These are phyloP conservation scores for Phenganax subtilis DNA, from an alignment of 92 coral and sea anemone species.

Conservation along the genomic window DNA sequence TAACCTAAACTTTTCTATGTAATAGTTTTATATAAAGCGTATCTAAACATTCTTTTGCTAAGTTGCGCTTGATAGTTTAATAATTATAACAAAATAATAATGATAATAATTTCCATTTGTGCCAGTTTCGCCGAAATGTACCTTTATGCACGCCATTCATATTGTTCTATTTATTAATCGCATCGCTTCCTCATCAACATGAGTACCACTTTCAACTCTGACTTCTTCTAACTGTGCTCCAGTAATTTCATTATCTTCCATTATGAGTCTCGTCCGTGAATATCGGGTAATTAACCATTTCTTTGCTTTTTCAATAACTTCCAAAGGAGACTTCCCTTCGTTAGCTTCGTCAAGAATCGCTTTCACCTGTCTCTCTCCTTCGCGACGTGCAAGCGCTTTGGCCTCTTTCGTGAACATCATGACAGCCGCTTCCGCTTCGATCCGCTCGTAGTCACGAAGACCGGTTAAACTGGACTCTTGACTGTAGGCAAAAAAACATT, in stretches of 20 bases:
- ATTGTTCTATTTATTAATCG: no score
- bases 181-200: neutral
- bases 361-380: slow-evolving; percentile 5
- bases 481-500: neutral
- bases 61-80: no score
- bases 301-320: slow-evolving; percentile 14
- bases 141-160: no score
- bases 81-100: no score
- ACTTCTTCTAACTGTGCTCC: neutral
- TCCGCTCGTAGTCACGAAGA: slow-evolving; percentile 16
- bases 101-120: no score
- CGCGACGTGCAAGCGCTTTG: neutral
- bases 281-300: slow-evolving; percentile 1
- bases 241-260: neutral
- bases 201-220: neutral
- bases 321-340: neutral
- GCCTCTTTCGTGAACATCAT: slow-evolving; percentile 5
- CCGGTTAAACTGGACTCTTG: neutral
- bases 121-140: no score
- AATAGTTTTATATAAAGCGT: no score
- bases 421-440: slow-evolving; percentile 10
- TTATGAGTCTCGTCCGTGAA: neutral
- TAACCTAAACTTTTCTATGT: no score
- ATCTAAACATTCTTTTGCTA: no score
- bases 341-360: slow-evolving; percentile 7